Evolutionary conservation across 2,113 vertebrate species (phyloP), one percentile per base, ranked within the genome.

Genomic region (Sorex araneus): DNA sequence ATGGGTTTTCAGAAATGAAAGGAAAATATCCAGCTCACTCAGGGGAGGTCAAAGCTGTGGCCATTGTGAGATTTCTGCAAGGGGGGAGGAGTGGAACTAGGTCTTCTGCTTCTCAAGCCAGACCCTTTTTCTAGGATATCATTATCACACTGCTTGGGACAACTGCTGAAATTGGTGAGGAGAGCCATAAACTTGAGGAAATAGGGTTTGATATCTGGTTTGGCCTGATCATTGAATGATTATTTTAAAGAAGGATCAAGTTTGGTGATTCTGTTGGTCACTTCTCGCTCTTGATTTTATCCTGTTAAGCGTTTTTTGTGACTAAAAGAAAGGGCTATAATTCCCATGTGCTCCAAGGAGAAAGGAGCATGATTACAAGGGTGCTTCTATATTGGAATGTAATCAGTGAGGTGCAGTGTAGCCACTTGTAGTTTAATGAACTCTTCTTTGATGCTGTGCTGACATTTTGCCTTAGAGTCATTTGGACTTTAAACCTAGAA

Each of bases 161-260:
- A 76, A 21, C 10, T 45, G 25, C 15, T 18, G 34, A 60, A 50
- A 70, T 32, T 27, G 43, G 34, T 57, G 13, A 47, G 82, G 43
- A 78, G 40, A 90, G 28, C 8, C 21, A 27, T 60, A 43, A 36
- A 34, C 10, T 70, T 87, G 88, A 69, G 57, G 15, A 60, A 40
- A 36, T 30, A 43, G 83, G 23, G 32, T 66, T 84, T 57, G 45
- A 66, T 78, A 13, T 3, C 25, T 50, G 50, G 63, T 84, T 73
- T 71, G 6, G 32, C 30, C n/a, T 43, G 79, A 30, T 79, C 8
- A 15, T 32, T 73, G 63, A 63, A 80, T 75, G 23, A n/a, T 84
- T 94, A 19, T 27, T 18, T 32, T 84, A n/a, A 78, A 57, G 63
- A 89, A 76, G 1, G 40, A 78, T 91, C 73, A 78, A 34, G 81